These are phyloP conservation scores for Cryptophagus acutangulus DNA, from an alignment of 2,888 invertebrate genomes.

Conservation along the genomic window DNA sequence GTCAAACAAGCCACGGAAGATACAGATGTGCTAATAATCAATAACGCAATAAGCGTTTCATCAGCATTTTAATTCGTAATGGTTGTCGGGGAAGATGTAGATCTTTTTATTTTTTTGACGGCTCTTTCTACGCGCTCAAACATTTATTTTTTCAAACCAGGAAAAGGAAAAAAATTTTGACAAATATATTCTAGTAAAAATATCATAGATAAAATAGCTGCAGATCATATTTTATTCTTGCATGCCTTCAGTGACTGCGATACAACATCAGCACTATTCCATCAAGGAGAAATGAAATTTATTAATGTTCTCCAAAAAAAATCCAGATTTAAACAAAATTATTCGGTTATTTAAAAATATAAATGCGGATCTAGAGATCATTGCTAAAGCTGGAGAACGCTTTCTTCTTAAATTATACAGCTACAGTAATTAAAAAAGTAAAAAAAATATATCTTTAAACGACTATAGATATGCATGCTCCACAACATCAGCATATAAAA, in stretches of 20 bases:
- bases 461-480: slow-evolving; percentile 18
- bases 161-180: too few relatives aligned
- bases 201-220: background rate
- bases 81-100: too few relatives aligned
- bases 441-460: slow-evolving; percentile 20
- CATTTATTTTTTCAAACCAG: too few relatives aligned
- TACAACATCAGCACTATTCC: slow-evolving; percentile 29
- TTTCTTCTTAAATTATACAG: slow-evolving; percentile 14
- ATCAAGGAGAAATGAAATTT: slow-evolving; percentile 28
- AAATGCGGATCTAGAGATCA: slow-evolving; percentile 25
- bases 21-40: background rate
- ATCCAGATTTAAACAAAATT: slow-evolving; percentile 22
- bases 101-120: too few relatives aligned
- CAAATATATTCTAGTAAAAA: too few relatives aligned
- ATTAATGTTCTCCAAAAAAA: slow-evolving; percentile 22
- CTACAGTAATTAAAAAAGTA: slow-evolving; percentile 6
- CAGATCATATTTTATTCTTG: slow-evolving; percentile 21
- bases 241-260: slow-evolving; percentile 31
- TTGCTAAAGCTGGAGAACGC: slow-evolving; percentile 24
- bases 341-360: slow-evolving; percentile 16
- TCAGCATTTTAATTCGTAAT: too few relatives aligned
- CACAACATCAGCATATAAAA: slow-evolving; percentile 21
- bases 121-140: too few relatives aligned
- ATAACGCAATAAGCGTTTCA: too few relatives aligned
- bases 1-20: background rate